Evolutionary conservation across 2,797 vertebrate species (phyloP).

Genomic region (Allenopithecus nigroviridis): DNA sequence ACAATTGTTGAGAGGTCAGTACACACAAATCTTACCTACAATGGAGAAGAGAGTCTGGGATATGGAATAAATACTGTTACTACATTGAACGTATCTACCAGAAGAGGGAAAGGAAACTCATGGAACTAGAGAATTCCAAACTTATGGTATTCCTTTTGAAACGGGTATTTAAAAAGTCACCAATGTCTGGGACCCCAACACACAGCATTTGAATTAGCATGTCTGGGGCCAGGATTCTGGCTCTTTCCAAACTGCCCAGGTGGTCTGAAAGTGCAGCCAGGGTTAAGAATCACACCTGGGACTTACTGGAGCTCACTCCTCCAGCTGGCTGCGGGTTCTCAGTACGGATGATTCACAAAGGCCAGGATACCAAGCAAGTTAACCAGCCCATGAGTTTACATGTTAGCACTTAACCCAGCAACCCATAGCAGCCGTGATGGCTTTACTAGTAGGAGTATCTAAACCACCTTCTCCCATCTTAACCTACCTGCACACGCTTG

Average conservation of each 20-base stretch:
- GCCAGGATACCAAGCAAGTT: not conserved
- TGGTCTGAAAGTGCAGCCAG: not conserved
- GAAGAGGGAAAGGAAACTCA: not conserved
- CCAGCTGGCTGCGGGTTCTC: not conserved
- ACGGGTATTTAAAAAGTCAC: not conserved
- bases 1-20: not conserved
- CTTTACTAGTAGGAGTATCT: not conserved
- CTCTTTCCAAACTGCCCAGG: not conserved
- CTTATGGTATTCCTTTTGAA: not conserved
- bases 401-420: not conserved
- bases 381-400: not conserved
- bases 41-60: not conserved
- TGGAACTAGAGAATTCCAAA: not conserved
- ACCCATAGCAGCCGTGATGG: fast-evolving
- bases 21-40: not conserved
- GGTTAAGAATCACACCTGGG: not conserved
- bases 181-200: not conserved
- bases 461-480: not conserved
- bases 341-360: not conserved
- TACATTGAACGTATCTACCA: not conserved
- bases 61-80: not conserved
- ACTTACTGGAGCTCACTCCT: not conserved
- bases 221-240: not conserved
- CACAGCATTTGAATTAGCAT: not conserved
- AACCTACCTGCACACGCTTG: no score